Evolutionary conservation across 2,888 invertebrate species (phyloP), one percentile per base, ranked within the genome.

Genomic region (Microplitis deprimator): DNA sequence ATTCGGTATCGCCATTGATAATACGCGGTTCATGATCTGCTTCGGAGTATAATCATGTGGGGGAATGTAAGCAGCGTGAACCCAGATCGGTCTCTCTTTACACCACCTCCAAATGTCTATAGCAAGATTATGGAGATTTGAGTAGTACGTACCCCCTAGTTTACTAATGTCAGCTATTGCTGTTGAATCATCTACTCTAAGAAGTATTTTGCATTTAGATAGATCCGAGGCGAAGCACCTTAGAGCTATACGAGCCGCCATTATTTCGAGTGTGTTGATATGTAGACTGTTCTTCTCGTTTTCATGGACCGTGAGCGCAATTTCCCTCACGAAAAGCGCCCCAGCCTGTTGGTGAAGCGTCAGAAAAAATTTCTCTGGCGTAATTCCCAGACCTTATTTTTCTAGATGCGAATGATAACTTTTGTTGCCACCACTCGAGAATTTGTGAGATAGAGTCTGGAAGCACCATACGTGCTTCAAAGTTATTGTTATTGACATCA

Each of bases 231-330:
- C 29, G 29, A 29, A 29, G 29, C 29, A 29, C 29, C 29, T 29
- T 29, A 29, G 29, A 29, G 29, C 29, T 29, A 29, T 29, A 29
- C 29, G 0, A 29, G 77, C 77, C 6, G 80, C 81, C 41, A 76
- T 69, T 20, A 81, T 61, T 41, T 82, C 82, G 1, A 82, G 76
- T 39, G 75, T 79, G 70, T 82, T 81, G 6, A 81, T 82, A 39
- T 81, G 81, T 7, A 64, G 60, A 1, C 62, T 71, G 77, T 75
- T 81, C 78, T 1, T 64, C 69, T 7, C 74, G 59, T 29, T 68
- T 72, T 78, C 79, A 81, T 68, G 77, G 79, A 60, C 78, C 76
- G 3, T 41, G 79, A 38, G 77, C 13, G 6, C 69, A 40, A 17
- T 77, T 61, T 13, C 76, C 79, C 4, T 76, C 72, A 38, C 77